Evolutionary conservation across 2,113 vertebrate genomes (phyloP), one percentile per base, ranked within the genome.

Genomic region (Pungitius pungitius): DNA sequence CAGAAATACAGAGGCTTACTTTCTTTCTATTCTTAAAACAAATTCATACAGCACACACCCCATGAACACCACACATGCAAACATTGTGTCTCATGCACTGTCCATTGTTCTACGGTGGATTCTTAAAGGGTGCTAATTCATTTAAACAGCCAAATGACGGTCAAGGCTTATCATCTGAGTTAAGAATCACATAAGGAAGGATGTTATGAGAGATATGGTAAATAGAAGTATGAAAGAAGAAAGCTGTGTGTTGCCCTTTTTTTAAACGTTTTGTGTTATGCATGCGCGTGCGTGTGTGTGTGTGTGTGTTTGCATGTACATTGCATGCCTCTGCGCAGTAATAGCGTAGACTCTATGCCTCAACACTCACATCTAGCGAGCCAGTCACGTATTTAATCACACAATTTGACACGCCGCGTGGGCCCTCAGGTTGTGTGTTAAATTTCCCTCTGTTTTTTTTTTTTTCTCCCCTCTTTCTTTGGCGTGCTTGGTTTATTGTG

Each of bases 341-440:
- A 88, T 83, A 87, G 62, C 81, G 68, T 17, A 74, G 77, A 77
- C 78, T 86, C 75, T 71, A 77, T n/a, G 71, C 86, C 83, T 86
- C 82, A 86, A 74, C 77, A 84, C 80, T 89, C 77, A 22, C 80
- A 87, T 89, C 88, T 85, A 77, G 80, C 49, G 88, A 90, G 71
- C 84, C 84, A 90, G 85, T 91, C 88, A 90, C 87, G 85, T 92
- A 91, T 94, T 93, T 92, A 94, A 93, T 94, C 91, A 92, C 84
- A 89, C 82, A 84, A 91, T 92, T 92, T 83, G 88, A 87, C 90
- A 86, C 83, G 82, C 81, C 52, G 78, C 77, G 75, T 82, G 80
- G 77, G 86, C 92, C 90, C 87, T 87, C 69, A 82, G 91, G 90
- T 91, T 89, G 83, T 88, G 83, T 89, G 85, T 90, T 75, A 84